Evolutionary conservation across 2,888 invertebrate species (phyloP).

Genomic region (Hemithea aestivaria): DNA sequence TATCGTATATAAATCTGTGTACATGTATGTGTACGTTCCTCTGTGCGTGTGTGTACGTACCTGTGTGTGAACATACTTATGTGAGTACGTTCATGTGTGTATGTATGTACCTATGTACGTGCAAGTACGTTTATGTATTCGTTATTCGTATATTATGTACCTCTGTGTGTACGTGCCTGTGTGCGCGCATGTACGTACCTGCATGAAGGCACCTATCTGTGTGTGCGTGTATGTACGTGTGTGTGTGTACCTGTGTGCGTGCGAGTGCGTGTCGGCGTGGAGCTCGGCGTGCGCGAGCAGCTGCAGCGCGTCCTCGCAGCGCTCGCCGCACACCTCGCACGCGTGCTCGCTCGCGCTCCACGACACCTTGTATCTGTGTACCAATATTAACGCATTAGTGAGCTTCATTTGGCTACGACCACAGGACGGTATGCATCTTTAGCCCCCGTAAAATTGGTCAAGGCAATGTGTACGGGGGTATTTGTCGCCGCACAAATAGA

Average conservation of each 20-base stretch:
- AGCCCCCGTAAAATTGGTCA: no score
- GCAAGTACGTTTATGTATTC: slow-evolving; percentile 73
- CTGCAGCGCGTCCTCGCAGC: slow-evolving; percentile 86
- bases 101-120: slow-evolving; percentile 35
- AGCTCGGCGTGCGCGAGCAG: slow-evolving; percentile 88
- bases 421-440: no score
- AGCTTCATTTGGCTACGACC: neutral
- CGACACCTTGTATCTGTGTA: slow-evolving; percentile 26
- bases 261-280: slow-evolving; percentile 81
- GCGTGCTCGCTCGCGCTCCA: slow-evolving; percentile 77
- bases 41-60: no score
- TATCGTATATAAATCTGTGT: no score
- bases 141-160: no score
- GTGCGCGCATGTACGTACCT: no score
- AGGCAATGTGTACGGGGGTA: no score
- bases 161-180: no score
- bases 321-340: slow-evolving; percentile 89
- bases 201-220: no score
- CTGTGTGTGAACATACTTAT: neutral
- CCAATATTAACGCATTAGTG: neutral
- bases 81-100: no score
- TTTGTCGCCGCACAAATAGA: no score
- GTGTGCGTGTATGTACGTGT: neutral
- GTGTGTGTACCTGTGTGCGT: slow-evolving; percentile 34
- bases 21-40: no score